Evolutionary conservation across 2,888 invertebrate genomes (phyloP).

Genomic region (Escarpia spicata): DNA sequence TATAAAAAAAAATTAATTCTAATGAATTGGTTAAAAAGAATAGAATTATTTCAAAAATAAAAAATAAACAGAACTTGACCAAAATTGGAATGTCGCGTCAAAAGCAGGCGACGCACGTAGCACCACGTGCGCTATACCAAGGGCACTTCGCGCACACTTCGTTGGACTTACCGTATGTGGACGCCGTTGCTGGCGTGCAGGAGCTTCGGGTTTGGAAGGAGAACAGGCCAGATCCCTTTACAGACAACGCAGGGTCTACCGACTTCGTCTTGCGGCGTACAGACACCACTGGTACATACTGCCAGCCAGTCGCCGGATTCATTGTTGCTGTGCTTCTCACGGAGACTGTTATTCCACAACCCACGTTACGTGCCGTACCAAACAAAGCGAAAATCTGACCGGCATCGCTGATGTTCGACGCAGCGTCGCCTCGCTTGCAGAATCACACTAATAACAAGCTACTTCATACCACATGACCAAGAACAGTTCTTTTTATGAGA

Average conservation of each 20-base stretch:
- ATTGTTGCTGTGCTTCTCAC: background rate
- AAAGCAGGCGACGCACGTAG: background rate
- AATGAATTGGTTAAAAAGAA: too few relatives aligned
- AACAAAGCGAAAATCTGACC: background rate
- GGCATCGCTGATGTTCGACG: background rate
- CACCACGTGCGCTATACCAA: background rate
- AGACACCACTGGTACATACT: background rate
- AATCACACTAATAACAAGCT: background rate
- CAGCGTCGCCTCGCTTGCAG: background rate
- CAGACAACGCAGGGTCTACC: background rate
- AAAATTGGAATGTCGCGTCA: too few relatives aligned
- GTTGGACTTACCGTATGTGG: background rate
- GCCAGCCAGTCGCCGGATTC: background rate
- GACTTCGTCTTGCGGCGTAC: background rate
- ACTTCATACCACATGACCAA: background rate
- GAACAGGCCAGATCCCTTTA: background rate
- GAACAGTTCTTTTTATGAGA: background rate
- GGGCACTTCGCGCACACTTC: background rate
- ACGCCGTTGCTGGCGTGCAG: background rate
- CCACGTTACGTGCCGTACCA: background rate
- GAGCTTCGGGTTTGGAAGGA: background rate
- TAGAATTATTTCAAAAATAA: too few relatives aligned
- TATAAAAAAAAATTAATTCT: too few relatives aligned
- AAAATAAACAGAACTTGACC: too few relatives aligned
- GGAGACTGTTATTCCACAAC: background rate